These are phyloP conservation scores for Cephus pygmeus DNA, from an alignment of 2,888 invertebrate genomes.

Conservation along the genomic window DNA sequence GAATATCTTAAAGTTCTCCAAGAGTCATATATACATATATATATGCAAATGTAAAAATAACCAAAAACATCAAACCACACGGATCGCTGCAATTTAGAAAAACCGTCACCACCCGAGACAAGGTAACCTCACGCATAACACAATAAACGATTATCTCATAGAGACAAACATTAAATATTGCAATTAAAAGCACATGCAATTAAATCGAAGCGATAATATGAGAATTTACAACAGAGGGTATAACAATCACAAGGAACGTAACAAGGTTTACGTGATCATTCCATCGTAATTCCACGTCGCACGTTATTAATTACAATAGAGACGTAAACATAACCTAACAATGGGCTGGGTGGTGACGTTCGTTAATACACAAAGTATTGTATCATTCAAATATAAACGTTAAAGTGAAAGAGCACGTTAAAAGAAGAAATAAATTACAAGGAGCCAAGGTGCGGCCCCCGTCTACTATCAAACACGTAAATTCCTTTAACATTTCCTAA, in stretches of 20 bases:
- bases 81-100: conserved; percentile 16
- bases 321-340: neutral
- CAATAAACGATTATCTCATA: neutral
- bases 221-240: neutral
- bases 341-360: conserved; percentile 18
- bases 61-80: neutral
- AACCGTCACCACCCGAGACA: conserved; percentile 43
- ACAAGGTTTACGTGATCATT: neutral
- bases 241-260: neutral
- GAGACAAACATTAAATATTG: neutral
- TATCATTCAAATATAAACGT: neutral
- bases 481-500: neutral
- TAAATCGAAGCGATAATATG: conserved; percentile 3
- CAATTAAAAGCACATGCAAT: conserved; percentile 19
- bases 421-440: neutral
- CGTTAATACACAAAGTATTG: neutral
- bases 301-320: neutral
- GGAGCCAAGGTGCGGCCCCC: neutral
- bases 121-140: conserved; percentile 8
- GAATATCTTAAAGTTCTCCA: neutral
- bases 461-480: neutral
- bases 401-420: neutral
- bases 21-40: neutral
- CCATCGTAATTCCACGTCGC: neutral
- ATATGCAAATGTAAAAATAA: neutral